Base-by-base conservation (phyloP, 2,888 invertebrate species). In the Megalurothrips usitatus region DNA sequence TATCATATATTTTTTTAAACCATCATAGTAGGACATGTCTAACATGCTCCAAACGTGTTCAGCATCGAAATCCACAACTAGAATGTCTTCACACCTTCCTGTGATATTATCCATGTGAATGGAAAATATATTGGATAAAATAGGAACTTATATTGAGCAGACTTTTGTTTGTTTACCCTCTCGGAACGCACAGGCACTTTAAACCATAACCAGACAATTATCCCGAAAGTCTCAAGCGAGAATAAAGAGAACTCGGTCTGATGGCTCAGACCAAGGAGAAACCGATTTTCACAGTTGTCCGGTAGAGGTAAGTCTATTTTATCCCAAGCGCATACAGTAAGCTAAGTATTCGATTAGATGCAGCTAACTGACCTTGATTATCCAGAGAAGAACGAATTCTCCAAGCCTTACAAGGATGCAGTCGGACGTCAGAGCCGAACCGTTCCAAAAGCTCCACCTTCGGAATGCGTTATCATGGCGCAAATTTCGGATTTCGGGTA, bases 281-380 rank as follows among this genome's bases (percentile, higher is more conserved):
- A 19, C 14, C 6, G 34, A 43, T 43, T 4, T 43, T 43, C 6
- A 43, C 34, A 43, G 34, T 43, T 43, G 34, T 2, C 34, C 34
- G 34, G 6, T 6, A 43, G 34, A 43, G 34, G 34, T 43, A 43
- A 43, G 34, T 43, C 34, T 43, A 2, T 43, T 43, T 43, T 6
- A 43, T 2, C 34, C 6, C 2, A 43, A 43, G 34, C 34, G 34
- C 6, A 43, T 43, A 43, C 2, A 43, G 34, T 43, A 43, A 43
- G n/a, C n/a, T n/a, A n/a, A 52, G 19, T 52, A 19, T 52, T 52
- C 58, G 19, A 19, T 58, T 58, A 58, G 58, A 58, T 58, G 58
- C 58, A 58, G 23, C 68, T 75, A 23, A 75, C 68, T 75, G 68
- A 75, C 68, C 68, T 75, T 75, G 68, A 75, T 75, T 75, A 75